phyloP scores from a whole-genome alignment of 2,113 vertebrate species.

The Chaetura pelagica region DNA sequence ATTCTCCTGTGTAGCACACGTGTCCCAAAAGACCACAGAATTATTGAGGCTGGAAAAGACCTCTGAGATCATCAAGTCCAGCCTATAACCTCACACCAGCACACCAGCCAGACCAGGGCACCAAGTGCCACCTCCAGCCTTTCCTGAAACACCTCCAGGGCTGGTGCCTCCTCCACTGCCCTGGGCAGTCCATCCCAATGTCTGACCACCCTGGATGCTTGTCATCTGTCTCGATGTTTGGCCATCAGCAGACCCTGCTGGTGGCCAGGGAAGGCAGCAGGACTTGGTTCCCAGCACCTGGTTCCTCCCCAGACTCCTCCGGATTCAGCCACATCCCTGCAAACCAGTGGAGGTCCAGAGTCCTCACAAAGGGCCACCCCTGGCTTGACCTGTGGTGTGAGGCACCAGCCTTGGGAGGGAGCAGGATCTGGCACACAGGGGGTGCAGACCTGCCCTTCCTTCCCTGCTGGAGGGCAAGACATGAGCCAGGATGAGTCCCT shows the following conservation, averaged over 20 bases:
- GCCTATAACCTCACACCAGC: too few species aligned
- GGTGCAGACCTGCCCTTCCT: background rate
- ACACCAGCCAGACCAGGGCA: too few species aligned
- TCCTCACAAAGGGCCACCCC: background rate
- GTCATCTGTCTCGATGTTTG: background rate
- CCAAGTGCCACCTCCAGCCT: too few species aligned
- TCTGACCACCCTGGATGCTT: background rate
- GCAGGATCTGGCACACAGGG: background rate
- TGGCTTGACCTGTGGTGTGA: background rate
- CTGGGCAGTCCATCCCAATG: too few species aligned
- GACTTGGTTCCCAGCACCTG: background rate
- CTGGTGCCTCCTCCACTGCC: too few species aligned
- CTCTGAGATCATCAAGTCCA: too few species aligned
- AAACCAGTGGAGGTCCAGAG: background rate
- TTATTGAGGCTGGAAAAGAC: too few species aligned
- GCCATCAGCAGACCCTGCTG: too few species aligned
- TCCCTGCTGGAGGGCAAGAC: background rate
- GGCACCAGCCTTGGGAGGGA: background rate
- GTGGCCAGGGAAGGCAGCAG: background rate
- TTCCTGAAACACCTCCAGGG: too few species aligned
- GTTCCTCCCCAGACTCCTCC: background rate
- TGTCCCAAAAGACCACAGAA: background rate
- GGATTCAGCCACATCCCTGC: background rate
- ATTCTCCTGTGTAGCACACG: background rate
- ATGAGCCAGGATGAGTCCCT: too few species aligned